Evolutionary conservation across 1,140 invertebrate species (phyloP).

Genomic region (Antheraea mylitta): DNA sequence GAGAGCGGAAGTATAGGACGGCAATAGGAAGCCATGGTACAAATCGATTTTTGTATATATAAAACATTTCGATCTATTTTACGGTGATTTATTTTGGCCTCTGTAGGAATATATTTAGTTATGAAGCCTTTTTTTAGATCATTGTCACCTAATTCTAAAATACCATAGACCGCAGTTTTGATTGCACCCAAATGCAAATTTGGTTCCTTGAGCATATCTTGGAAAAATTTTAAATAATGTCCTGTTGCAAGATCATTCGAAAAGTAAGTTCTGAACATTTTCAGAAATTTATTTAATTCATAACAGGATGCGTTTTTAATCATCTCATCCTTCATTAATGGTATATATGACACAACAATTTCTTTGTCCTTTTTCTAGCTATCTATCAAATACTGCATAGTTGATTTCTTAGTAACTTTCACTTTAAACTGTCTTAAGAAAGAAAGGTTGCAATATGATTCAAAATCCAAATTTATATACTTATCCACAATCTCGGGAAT

Average conservation of each 20-base stretch:
- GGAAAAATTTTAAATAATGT: slow-evolving; percentile 34
- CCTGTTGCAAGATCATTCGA: slow-evolving; percentile 41
- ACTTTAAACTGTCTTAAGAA: slow-evolving; percentile 12
- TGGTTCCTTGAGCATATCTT: slow-evolving; percentile 22
- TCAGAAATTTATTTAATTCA: slow-evolving; percentile 29
- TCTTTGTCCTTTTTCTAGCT: slow-evolving; percentile 45
- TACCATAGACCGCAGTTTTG: slow-evolving; percentile 35
- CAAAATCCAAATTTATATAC: slow-evolving; percentile 35
- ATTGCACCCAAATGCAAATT: slow-evolving; percentile 26
- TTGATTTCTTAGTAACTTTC: neutral
- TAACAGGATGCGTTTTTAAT: neutral
- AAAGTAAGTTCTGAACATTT: slow-evolving; percentile 54
- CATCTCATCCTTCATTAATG: slow-evolving; percentile 13
- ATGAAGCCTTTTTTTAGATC: slow-evolving; percentile 40
- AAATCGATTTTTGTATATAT: slow-evolving; percentile 47
- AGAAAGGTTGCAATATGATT: slow-evolving; percentile 24
- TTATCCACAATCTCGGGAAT: slow-evolving; percentile 38
- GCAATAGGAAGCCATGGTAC: slow-evolving; percentile 40
- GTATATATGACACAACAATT: slow-evolving; percentile 29
- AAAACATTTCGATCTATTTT: slow-evolving; percentile 32
- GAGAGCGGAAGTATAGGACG: slow-evolving; percentile 51
- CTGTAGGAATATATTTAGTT: slow-evolving; percentile 39
- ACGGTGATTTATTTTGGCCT: slow-evolving; percentile 42
- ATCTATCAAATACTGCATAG: neutral
- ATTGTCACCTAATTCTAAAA: slow-evolving; percentile 46